Evolutionary conservation across 2,888 invertebrate genomes (phyloP), one percentile per base, ranked within the genome.

Genomic region (Eustalomyia histrio): DNA sequence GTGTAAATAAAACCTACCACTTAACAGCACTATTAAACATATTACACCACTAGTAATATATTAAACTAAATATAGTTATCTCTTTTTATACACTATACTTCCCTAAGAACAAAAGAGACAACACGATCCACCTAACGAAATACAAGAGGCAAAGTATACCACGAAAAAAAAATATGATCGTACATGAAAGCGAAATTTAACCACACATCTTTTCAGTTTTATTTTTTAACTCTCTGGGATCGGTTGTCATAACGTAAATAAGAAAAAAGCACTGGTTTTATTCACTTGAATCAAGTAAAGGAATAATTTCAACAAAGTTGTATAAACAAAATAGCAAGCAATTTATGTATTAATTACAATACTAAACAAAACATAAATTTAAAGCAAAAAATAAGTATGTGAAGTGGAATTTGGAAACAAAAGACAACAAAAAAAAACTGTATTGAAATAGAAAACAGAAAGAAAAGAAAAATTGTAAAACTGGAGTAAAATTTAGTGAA

Each of bases 201-300:
- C 71, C 17, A 76, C 68, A 76, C 29, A 72, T 76, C 68, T 84
- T 83, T 84, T 88, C 85, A 88, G 88, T 88, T 88, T 87, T 85
- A 86, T 87, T 88, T 84, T 86, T 86, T 85, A 85, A 85, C 85
- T 88, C 86, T 85, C 85, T 85, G 84, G 86, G 86, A 86, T 85
- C 87, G 88, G 88, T 88, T 86, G 74, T 73, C 35, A 18, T 50
- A 76, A 65, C 55, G 74, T 78, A 47, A 12, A 67, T 35, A 50
- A 58, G n/a, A 64, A 69, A 53, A 55, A 73, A 68, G 39, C 29
- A 60, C 53, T 69, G 17, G 65, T 69, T 29, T 14, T 10, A 58
- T 16, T n/a, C 2, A n/a, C n/a, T 24, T 7, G 3, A 24, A 74
- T 39, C 35, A 43, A 52, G 73, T 29, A 71, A 72, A 72, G 72